Conservation (phyloP, 2,113 vertebrate species). For the Oryzias melastigma region DNA sequence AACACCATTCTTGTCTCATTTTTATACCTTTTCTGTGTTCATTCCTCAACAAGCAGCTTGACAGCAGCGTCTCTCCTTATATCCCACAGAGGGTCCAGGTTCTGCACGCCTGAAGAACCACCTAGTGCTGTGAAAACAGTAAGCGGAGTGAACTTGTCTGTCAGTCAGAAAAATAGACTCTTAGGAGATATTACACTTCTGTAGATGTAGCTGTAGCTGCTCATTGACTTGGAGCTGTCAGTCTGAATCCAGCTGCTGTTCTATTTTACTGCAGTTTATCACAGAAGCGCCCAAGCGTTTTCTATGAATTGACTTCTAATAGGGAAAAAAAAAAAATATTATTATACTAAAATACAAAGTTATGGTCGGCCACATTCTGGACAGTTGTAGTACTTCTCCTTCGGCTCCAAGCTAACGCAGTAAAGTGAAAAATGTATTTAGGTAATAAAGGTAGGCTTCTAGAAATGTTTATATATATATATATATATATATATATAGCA, state of each 20-base stretch:
- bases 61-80: constrained; percentile 53
- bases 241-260: constrained; percentile 54
- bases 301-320: constrained; percentile 29
- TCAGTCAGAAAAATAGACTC: constrained; percentile 73
- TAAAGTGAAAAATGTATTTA: no score
- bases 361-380: no score
- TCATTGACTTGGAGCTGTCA: constrained; percentile 68
- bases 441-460: no score
- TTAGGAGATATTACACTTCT: constrained; percentile 70
- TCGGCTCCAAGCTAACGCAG: no score
- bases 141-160: constrained; percentile 67
- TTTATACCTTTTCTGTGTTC: constrained; percentile 38
- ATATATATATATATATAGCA: no score
- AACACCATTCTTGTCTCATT: constrained; percentile 41
- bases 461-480: no score
- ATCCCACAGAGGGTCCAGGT: constrained; percentile 50
- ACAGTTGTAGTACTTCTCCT: no score
- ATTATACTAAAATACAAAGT: no score
- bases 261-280: constrained; percentile 59
- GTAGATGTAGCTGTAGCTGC: constrained; percentile 62
- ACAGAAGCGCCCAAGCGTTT: constrained; percentile 38
- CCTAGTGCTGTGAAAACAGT: constrained; percentile 53
- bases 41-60: constrained; percentile 49
- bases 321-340: constrained; percentile 25
- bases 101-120: constrained; percentile 59